Evolutionary conservation across 2,888 invertebrate species (phyloP).

Genomic region (Diadegma fenestrale): DNA sequence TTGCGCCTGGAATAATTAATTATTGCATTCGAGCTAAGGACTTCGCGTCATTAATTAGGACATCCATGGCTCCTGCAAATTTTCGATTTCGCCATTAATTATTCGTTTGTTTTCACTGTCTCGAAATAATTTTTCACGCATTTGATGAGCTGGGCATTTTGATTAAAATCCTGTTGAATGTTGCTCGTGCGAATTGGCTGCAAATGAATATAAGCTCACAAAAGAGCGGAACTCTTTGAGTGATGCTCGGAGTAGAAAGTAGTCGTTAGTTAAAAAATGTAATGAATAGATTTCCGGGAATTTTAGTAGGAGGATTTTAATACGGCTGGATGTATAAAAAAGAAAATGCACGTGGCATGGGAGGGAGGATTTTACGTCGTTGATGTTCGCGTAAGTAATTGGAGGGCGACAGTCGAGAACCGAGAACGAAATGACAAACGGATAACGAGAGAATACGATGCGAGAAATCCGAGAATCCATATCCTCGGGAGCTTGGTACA

Average conservation of each 20-base stretch:
- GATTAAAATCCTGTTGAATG: neutral
- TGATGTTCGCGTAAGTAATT: slow-evolving; percentile 58
- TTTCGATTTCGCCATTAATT: no score
- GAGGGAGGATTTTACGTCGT: slow-evolving; percentile 47
- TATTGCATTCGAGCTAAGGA: neutral
- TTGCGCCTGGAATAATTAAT: no score
- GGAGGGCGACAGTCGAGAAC: slow-evolving; percentile 57
- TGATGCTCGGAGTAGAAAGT: slow-evolving; percentile 8
- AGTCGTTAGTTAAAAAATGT: slow-evolving; percentile 43
- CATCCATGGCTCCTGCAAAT: neutral
- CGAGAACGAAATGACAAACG: slow-evolving; percentile 64
- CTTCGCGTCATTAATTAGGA: neutral
- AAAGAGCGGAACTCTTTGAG: neutral
- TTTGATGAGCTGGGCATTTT: neutral
- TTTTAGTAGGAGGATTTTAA: slow-evolving; percentile 29
- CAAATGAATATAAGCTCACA: neutral
- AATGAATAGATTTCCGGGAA: slow-evolving; percentile 28
- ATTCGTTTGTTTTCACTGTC: no score
- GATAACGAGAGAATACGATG: slow-evolving; percentile 57
- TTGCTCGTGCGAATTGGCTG: neutral
- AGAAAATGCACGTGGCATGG: neutral
- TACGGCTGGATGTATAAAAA: slow-evolving; percentile 10
- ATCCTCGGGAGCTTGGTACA: slow-evolving; percentile 31
- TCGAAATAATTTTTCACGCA: no score
- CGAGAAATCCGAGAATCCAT: slow-evolving; percentile 63